Conservation (phyloP, 2,113 vertebrate species). For the Sebastes schlegelii region DNA sequence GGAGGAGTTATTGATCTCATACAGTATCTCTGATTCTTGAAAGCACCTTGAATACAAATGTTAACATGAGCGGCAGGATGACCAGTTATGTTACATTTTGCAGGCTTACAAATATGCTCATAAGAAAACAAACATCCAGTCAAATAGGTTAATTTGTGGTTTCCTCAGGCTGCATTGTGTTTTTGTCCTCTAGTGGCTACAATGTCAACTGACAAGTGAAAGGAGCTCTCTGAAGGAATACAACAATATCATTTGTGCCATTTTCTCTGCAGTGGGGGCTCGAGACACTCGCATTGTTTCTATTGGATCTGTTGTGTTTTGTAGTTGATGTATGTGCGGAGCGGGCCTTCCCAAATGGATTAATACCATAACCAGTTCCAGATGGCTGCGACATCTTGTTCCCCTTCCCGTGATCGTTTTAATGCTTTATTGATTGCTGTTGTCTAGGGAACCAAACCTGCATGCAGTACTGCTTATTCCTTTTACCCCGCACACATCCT, state of each 20-base stretch:
- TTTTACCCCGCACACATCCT: slow-evolving; percentile 31
- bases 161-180: neutral
- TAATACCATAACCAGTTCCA: slow-evolving; percentile 79
- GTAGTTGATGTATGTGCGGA: slow-evolving; percentile 63
- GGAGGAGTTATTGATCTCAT: slow-evolving; percentile 12
- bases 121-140: neutral
- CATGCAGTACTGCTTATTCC: slow-evolving; percentile 48
- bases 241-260: slow-evolving; percentile 47
- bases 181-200: neutral
- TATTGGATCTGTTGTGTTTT: slow-evolving; percentile 56
- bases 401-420: slow-evolving; percentile 74
- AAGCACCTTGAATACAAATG: neutral
- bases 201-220: slow-evolving; percentile 20
- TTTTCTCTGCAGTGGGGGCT: slow-evolving; percentile 40
- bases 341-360: slow-evolving; percentile 67
- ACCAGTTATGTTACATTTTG: neutral
- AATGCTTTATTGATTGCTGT: slow-evolving; percentile 82
- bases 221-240: slow-evolving; percentile 30
- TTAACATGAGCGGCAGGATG: neutral
- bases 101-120: neutral
- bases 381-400: slow-evolving; percentile 76
- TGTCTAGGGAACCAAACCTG: slow-evolving; percentile 66
- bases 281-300: slow-evolving; percentile 38
- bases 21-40: neutral
- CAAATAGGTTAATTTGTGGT: neutral